A percentile compares a stretch with the other conserved stretches of the same genome.
Conservation (phyloP, 2,888 invertebrate genomes). For the Lymantria monacha region DNA sequence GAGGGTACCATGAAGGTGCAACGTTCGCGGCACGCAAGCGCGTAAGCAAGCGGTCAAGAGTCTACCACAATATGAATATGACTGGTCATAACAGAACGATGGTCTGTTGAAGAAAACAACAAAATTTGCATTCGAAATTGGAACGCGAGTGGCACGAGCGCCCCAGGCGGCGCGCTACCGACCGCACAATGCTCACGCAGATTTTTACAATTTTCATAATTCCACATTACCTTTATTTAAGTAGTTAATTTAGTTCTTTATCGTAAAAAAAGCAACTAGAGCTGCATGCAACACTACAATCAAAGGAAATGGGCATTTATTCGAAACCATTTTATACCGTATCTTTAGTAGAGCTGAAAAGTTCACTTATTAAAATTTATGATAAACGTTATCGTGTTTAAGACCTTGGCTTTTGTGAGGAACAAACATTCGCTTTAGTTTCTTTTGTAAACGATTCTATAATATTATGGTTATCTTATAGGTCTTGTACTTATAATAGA, state of each 20-base stretch:
- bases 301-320: constrained; percentile 48
- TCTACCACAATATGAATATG: constrained; percentile 46
- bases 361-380: constrained; percentile 15
- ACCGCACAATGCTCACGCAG: constrained; percentile 48
- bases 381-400: constrained; percentile 1
- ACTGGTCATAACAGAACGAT: constrained; percentile 33
- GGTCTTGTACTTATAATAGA: no score
- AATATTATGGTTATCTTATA: no score
- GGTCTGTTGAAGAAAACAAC: constrained; percentile 43
- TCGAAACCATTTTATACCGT: constrained; percentile 19
- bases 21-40: constrained; percentile 51
- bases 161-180: constrained; percentile 71
- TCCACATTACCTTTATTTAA: constrained; percentile 45
- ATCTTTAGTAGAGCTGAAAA: constrained; percentile 2
- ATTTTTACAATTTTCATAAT: constrained; percentile 51
- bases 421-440: neutral
- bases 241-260: constrained; percentile 34
- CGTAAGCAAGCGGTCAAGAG: constrained; percentile 48
- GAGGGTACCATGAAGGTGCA: constrained; percentile 51
- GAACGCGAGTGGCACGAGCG: constrained; percentile 74
- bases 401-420: constrained; percentile 4
- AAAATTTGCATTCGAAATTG: constrained; percentile 77
- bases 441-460: no score
- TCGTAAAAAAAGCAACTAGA: constrained; percentile 31
- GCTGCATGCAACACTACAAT: constrained; percentile 33